A percentile compares a stretch with the other conserved stretches of the same genome.
Conservation (phyloP, 2,888 invertebrate genomes). For the Habrosyne pyritoides region DNA sequence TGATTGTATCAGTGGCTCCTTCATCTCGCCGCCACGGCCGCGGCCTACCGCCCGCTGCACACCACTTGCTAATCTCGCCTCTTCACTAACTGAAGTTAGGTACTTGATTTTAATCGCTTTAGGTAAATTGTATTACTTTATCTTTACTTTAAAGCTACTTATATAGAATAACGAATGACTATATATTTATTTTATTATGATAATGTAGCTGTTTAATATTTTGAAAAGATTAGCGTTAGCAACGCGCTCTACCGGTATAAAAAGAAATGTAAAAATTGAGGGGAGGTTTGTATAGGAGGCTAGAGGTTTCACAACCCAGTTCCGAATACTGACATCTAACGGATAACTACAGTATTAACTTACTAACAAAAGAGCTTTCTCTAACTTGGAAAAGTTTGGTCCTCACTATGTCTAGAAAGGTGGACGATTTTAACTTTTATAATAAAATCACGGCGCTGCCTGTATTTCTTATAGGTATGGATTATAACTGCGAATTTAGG, state of each 20-base stretch:
- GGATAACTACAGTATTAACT: constrained; percentile 62
- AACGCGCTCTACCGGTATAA: constrained; percentile 64
- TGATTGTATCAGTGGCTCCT: constrained; percentile 64
- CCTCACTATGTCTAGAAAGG: not conserved
- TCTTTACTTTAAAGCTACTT: constrained; percentile 44
- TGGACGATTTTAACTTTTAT: not conserved
- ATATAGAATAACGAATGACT: constrained; percentile 25
- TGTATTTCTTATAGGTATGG: not conserved
- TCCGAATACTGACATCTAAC: constrained; percentile 67
- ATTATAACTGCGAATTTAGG: no score
- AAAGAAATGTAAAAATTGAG: constrained; percentile 43
- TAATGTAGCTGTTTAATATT: constrained; percentile 4
- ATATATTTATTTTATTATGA: constrained; percentile 11
- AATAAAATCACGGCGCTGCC: not conserved
- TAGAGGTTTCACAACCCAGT: constrained; percentile 26
- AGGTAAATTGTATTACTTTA: constrained; percentile 63
- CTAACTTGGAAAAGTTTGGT: constrained; percentile 1
- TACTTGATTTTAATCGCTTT: constrained; percentile 58
- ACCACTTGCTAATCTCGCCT: constrained; percentile 49
- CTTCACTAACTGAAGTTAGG: constrained; percentile 51
- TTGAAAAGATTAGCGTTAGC: constrained; percentile 33
- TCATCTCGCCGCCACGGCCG: constrained; percentile 67
- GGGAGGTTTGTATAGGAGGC: constrained; percentile 39
- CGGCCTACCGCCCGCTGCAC: constrained; percentile 37
- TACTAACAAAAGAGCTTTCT: constrained; percentile 23